Conservation (phyloP, 2,113 vertebrate genomes). For the Ranitomeya imitator region DNA sequence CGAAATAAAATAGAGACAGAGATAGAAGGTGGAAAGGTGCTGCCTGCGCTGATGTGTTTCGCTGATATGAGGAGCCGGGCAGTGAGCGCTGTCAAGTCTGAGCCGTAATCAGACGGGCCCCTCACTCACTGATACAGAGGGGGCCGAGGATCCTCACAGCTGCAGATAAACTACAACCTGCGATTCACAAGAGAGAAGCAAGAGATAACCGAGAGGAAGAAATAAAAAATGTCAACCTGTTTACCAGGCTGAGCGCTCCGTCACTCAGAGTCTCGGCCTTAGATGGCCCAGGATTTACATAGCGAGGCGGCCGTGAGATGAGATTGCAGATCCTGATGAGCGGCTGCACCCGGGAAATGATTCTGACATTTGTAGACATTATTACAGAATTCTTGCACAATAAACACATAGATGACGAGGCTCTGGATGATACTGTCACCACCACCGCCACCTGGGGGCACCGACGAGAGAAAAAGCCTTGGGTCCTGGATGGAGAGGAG, state of each 20-base stretch:
- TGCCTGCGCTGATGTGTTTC: conserved; percentile 29
- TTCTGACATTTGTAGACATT: conserved; percentile 34
- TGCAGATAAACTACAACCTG: conserved; percentile 46
- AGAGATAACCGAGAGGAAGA: conserved; percentile 2
- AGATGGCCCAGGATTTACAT: not conserved
- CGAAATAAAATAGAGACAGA: not conserved
- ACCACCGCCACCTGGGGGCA: not conserved
- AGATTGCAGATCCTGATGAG: conserved; percentile 6
- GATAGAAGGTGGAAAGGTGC: conserved; percentile 16
- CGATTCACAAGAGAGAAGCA: not conserved
- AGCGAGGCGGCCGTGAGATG: not conserved
- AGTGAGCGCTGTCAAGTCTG: conserved; percentile 15
- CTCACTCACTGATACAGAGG: not conserved
- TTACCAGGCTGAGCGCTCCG: not conserved
- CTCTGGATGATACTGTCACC: not conserved
- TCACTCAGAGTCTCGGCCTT: not conserved
- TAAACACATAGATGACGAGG: not conserved
- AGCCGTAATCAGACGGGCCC: conserved; percentile 17
- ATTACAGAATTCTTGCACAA: conserved; percentile 15
- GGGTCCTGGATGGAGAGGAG: not conserved
- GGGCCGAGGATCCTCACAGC: not conserved
- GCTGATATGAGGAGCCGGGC: conserved; percentile 17
- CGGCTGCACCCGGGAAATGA: not conserved
- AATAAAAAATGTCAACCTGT: conserved; percentile 31
- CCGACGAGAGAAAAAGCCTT: not conserved